Evolutionary conservation across 2,113 vertebrate species (phyloP).

Genomic region (Ammodytes dubius): DNA sequence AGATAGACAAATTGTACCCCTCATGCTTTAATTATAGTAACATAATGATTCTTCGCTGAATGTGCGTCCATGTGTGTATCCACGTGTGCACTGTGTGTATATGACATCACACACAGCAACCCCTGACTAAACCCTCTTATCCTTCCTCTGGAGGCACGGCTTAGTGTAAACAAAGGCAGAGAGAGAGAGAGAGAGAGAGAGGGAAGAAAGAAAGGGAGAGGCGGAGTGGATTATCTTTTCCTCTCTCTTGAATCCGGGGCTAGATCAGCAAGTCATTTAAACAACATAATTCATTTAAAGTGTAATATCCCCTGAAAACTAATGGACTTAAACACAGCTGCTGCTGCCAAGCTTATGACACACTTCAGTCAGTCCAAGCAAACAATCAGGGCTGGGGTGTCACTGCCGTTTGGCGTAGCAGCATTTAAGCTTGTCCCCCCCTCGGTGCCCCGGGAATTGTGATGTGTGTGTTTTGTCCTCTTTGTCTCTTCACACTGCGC

Average conservation of each 20-base stretch:
- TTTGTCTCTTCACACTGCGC: neutral
- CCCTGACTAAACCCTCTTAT: slow-evolving; percentile 80
- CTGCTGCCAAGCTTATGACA: slow-evolving; percentile 64
- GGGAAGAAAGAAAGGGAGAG: slow-evolving; percentile 69
- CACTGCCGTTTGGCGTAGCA: slow-evolving; percentile 26
- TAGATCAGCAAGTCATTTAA: slow-evolving; percentile 81
- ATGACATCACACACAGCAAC: slow-evolving; percentile 69
- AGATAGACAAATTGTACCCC: slow-evolving; percentile 31
- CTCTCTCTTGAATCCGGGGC: slow-evolving; percentile 71
- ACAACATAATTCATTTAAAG: slow-evolving; percentile 78
- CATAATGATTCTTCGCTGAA: slow-evolving; percentile 24
- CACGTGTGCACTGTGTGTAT: slow-evolving; percentile 33
- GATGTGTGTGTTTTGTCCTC: slow-evolving; percentile 22
- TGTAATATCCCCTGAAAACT: slow-evolving; percentile 72
- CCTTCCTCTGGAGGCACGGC: slow-evolving; percentile 79
- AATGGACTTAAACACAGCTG: slow-evolving; percentile 72
- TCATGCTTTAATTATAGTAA: slow-evolving; percentile 40
- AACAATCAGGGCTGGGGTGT: slow-evolving; percentile 45
- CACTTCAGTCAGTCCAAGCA: slow-evolving; percentile 47
- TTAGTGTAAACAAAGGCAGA: slow-evolving; percentile 82
- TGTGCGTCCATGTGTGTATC: slow-evolving; percentile 10
- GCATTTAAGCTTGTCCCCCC: neutral
- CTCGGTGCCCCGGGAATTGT: neutral
- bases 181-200: slow-evolving; percentile 48
- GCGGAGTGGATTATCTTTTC: slow-evolving; percentile 79